These are phyloP conservation scores for Clarias gariepinus DNA, from an alignment of 2,113 vertebrate species.

Conservation along the genomic window DNA sequence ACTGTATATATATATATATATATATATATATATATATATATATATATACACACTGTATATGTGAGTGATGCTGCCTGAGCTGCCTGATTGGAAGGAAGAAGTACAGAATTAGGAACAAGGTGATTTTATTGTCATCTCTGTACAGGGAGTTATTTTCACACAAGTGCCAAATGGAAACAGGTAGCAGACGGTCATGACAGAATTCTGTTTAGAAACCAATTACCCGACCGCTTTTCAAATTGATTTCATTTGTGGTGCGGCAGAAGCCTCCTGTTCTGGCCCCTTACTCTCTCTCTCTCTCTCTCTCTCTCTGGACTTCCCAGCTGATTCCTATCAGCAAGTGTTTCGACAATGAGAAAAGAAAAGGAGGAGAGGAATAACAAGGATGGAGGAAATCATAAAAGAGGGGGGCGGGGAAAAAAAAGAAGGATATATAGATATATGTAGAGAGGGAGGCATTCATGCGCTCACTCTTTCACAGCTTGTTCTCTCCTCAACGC, in stretches of 20 bases:
- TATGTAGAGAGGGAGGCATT: conserved; percentile 40
- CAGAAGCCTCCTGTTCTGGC: conserved; percentile 32
- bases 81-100: conserved; percentile 52
- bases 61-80: conserved; percentile 26
- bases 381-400: conserved; percentile 59
- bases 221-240: conserved; percentile 66
- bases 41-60: too few species aligned
- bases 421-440: conserved; percentile 25
- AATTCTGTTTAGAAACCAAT: conserved; percentile 73
- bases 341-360: conserved; percentile 48
- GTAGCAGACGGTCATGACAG: conserved; percentile 64
- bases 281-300: conserved; percentile 23
- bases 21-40: too few species aligned
- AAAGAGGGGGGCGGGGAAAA: conserved; percentile 35
- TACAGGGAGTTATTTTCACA: conserved; percentile 58
- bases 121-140: conserved; percentile 59
- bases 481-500: conserved; percentile 54
- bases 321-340: conserved; percentile 47
- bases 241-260: conserved; percentile 68
- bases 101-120: conserved; percentile 60
- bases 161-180: conserved; percentile 57
- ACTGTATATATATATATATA: too few species aligned
- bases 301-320: conserved; percentile 12
- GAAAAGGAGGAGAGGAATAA: conserved; percentile 52
- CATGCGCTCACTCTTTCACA: conserved; percentile 51